Percentiles rank a stretch among this genome's conserved stretches.
phyloP scores from a whole-genome alignment of 2,888 invertebrate species.

The Horisme vitalbata region DNA sequence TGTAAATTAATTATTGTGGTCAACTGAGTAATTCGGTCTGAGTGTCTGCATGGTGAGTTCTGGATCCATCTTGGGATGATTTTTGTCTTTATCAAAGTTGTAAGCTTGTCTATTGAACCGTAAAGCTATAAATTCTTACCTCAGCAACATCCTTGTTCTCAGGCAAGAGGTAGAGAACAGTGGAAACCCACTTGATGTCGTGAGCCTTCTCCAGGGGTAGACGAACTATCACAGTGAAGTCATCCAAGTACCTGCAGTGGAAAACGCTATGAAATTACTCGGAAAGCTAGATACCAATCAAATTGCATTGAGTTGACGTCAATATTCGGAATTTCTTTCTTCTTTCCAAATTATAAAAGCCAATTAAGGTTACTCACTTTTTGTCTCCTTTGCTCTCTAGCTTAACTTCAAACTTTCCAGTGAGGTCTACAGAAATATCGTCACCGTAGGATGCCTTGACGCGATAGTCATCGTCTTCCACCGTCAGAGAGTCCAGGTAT shows the following conservation, averaged over 20 bases:
- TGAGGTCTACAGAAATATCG: constrained; percentile 57
- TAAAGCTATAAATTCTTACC: constrained; percentile 40
- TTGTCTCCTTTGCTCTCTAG: constrained; percentile 55
- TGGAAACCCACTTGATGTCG: constrained; percentile 75
- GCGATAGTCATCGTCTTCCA: constrained; percentile 60
- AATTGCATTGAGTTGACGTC: not conserved
- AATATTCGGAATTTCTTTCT: too few species aligned
- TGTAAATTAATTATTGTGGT: too few species aligned
- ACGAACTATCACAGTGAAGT: constrained; percentile 69
- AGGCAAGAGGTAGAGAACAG: constrained; percentile 55
- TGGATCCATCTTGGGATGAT: too few species aligned
- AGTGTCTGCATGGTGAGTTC: too few species aligned
- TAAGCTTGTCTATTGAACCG: not conserved
- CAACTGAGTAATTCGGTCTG: too few species aligned
- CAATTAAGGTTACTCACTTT: constrained; percentile 58
- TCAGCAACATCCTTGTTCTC: constrained; percentile 64
- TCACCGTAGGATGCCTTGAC: constrained; percentile 74
- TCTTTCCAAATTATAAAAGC: not conserved
- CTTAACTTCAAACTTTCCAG: constrained; percentile 63
- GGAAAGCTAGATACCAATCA: not conserved
- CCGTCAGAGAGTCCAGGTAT: constrained; percentile 46
- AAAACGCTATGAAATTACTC: too few species aligned
- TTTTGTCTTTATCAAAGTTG: not conserved
- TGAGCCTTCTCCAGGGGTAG: constrained; percentile 83
- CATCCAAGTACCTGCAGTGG: constrained; percentile 70